Percentiles rank a stretch among this genome's conserved stretches.
Evolutionary conservation across 2,113 vertebrate genomes (phyloP).

Genomic region (Sula dactylatra): DNA sequence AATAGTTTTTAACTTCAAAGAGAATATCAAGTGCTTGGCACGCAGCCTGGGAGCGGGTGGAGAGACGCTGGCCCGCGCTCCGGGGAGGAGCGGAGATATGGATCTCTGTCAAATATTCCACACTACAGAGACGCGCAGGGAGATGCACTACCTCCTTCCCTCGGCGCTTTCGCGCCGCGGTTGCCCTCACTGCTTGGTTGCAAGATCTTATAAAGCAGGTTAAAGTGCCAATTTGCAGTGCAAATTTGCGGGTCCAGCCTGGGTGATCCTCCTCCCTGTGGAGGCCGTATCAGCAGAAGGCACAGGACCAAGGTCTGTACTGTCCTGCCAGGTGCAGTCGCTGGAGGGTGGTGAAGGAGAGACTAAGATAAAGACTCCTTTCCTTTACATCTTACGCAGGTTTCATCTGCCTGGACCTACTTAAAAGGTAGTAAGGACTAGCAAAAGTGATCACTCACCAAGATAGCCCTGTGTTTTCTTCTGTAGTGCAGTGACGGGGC

Average conservation of each 20-base stretch:
- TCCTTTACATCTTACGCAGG: accelerated
- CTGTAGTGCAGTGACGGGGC: constrained; percentile 94
- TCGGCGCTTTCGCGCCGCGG: accelerated
- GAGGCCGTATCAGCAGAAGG: background rate
- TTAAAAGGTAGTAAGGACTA: too few species aligned
- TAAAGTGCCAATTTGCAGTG: accelerated
- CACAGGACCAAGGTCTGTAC: background rate
- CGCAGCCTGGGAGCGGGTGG: background rate
- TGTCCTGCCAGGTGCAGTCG: background rate
- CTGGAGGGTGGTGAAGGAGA: background rate
- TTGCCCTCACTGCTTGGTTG: background rate
- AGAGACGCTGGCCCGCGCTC: background rate
- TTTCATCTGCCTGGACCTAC: background rate
- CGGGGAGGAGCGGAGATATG: background rate
- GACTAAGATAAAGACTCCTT: background rate
- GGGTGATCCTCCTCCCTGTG: accelerated
- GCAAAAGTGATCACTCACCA: constrained; percentile 57
- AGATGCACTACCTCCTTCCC: background rate
- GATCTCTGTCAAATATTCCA: background rate
- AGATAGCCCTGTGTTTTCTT: constrained; percentile 88
- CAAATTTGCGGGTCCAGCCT: background rate
- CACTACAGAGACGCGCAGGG: background rate
- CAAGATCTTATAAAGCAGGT: accelerated
- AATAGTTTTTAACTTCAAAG: background rate
- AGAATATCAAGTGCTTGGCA: background rate